Conservation (phyloP, 1,140 invertebrate genomes). For the Wasmannia auropunctata region DNA sequence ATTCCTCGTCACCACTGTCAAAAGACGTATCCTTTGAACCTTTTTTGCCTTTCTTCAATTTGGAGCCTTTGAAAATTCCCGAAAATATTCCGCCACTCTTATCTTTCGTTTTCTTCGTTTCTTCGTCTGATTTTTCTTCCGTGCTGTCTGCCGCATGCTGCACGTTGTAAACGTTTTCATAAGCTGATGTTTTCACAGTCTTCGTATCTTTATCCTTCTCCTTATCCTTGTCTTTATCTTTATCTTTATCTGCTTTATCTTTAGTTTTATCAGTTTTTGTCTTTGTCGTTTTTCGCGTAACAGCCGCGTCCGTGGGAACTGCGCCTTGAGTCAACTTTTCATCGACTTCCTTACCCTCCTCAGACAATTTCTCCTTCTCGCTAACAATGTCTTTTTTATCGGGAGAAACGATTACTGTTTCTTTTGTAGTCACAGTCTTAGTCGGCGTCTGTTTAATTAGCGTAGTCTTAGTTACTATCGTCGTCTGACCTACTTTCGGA, state of each 20-base stretch:
- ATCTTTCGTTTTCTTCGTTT: conserved; percentile 80
- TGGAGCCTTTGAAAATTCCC: conserved; percentile 82
- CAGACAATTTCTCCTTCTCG: conserved; percentile 76
- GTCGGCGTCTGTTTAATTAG: conserved; percentile 68
- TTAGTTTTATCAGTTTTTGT: conserved; percentile 17
- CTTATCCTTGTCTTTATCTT: conserved; percentile 47
- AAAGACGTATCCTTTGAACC: conserved; percentile 80
- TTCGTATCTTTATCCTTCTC: conserved; percentile 28
- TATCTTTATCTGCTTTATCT: conserved; percentile 31
- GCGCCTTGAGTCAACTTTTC: conserved; percentile 61
- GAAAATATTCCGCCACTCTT: conserved; percentile 80
- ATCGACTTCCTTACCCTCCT: conserved; percentile 79
- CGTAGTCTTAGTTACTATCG: conserved; percentile 71
- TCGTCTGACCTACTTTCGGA: conserved; percentile 62
- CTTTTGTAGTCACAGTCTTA: conserved; percentile 61
- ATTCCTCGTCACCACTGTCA: conserved; percentile 78
- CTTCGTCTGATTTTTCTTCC: conserved; percentile 76
- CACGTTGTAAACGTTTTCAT: conserved; percentile 78
- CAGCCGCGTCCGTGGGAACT: neutral
- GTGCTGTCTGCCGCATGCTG: conserved; percentile 65
- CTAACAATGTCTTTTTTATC: conserved; percentile 63
- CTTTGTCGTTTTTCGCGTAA: neutral
- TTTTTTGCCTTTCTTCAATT: conserved; percentile 79
- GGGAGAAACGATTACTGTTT: conserved; percentile 52
- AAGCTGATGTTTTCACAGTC: conserved; percentile 61